phyloP scores from a whole-genome alignment of 2,888 invertebrate species.

The Heteropelma amictum region DNA sequence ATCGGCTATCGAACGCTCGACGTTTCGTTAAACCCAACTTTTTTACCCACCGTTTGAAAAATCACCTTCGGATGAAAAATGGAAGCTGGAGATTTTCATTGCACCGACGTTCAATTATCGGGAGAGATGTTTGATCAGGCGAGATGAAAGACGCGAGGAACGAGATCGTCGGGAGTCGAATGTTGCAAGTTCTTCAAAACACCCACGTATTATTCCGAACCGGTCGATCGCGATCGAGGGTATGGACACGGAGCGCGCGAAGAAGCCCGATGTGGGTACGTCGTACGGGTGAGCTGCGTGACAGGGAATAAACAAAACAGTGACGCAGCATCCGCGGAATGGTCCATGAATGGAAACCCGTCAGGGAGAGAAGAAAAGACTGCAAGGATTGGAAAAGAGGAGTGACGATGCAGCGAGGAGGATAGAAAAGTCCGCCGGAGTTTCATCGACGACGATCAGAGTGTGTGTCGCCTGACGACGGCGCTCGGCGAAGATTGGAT shows the following conservation, averaged over 20 bases:
- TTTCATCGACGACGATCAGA: conserved; percentile 48
- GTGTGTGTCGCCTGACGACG: conserved; percentile 64
- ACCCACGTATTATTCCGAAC: conserved; percentile 64
- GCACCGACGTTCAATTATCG: too few species aligned
- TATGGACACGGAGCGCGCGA: conserved; percentile 36
- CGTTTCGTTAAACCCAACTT: not conserved
- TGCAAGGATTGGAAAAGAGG: not conserved
- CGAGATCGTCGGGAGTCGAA: too few species aligned
- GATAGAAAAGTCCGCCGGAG: conserved; percentile 1
- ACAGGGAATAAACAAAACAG: conserved; percentile 72
- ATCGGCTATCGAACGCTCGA: conserved; percentile 3
- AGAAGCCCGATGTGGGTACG: too few species aligned
- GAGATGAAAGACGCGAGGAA: too few species aligned
- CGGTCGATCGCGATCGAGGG: conserved; percentile 42
- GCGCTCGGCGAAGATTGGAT: conserved; percentile 35
- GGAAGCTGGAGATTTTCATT: too few species aligned
- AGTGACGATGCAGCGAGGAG: conserved; percentile 13
- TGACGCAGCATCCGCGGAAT: conserved; percentile 68
- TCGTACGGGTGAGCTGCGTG: conserved; percentile 59
- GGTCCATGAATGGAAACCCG: conserved; percentile 38
- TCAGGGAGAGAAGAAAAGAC: conserved; percentile 6
- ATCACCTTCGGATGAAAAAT: too few species aligned
- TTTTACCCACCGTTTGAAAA: too few species aligned
- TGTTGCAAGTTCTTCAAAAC: too few species aligned
- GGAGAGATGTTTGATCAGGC: too few species aligned